Evolutionary conservation across 2,888 invertebrate species (phyloP), one percentile per base, ranked within the genome.

Genomic region (Aromia moschata): DNA sequence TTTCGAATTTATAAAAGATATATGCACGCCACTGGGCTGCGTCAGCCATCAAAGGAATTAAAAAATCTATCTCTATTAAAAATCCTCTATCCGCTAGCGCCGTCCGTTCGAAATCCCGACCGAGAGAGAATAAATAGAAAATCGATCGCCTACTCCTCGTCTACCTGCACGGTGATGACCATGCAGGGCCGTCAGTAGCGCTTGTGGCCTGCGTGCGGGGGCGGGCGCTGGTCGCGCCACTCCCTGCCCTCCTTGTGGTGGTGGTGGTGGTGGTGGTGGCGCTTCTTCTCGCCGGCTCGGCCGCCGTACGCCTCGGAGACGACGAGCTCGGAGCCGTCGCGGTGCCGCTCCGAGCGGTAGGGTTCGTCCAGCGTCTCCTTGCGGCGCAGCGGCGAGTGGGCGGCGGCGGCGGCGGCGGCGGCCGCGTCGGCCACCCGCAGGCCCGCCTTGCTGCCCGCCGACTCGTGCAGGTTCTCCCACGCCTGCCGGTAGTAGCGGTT

Each of bases 401-500:
- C 82, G 5, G 80, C 59, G 11, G 64, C 65, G n/a, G n/a, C n/a
- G n/a, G n/a, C n/a, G n/a, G n/a, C n/a, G 77, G 82, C 82, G 5
- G 80, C 59, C n/a, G 64, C 65, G 56, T 43, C 86, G 87, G 77
- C 81, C 2, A 62, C 72, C 65, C 74, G 77, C 10, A 74, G 64
- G 40, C 76, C 77, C 1, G 78, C 74, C 74, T 87, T 88, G 15
- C 85, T 85, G 1, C 87, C 88, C 2, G 92, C 87, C 2, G 91
- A 89, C 78, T 93, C 93, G 78, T 93, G 93, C 1, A 96, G 85
- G 78, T 94, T 94, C 78, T 95, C 94, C 96, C 96, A 96, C 1
- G 95, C 95, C 79, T 94, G 92, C 18, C 93, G 87, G 81, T 95
- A 95, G 81, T 93, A 94, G 58, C 93, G 86, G 79, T 93, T 94